Conservation (phyloP, 2,113 vertebrate species). For the Clarias batrachus region DNA sequence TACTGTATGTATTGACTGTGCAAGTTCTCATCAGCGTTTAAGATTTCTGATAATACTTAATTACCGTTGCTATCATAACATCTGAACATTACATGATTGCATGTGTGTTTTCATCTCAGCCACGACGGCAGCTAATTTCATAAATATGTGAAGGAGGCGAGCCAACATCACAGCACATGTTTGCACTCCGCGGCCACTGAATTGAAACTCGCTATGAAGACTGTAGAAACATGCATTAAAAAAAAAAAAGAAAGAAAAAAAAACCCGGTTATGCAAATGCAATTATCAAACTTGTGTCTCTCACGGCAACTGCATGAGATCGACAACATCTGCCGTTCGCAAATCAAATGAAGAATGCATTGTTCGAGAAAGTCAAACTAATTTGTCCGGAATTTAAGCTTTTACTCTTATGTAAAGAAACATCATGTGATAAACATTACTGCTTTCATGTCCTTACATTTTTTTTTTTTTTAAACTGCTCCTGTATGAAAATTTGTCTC, state of each 20-base stretch:
- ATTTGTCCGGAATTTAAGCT: conserved; percentile 10
- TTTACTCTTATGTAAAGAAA: neutral
- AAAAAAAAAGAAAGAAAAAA: conserved; percentile 49
- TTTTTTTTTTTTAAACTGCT: neutral
- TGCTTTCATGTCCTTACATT: neutral
- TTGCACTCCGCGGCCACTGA: conserved; percentile 60
- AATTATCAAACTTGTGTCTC: conserved; percentile 67
- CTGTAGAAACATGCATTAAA: conserved; percentile 52
- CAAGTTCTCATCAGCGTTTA: neutral
- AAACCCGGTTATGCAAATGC: conserved; percentile 72
- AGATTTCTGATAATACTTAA: conserved; percentile 27
- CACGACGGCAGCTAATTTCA: conserved; percentile 13
- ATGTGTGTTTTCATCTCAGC: conserved; percentile 30
- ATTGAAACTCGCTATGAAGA: conserved; percentile 62
- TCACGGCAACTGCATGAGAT: conserved; percentile 58
- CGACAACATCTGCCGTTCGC: conserved; percentile 66
- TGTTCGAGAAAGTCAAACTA: conserved; percentile 14
- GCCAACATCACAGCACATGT: conserved; percentile 59
- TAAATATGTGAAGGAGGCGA: conserved; percentile 30
- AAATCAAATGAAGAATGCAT: conserved; percentile 20
- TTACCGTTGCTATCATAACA: conserved; percentile 23
- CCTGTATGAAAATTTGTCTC: conserved; percentile 3
- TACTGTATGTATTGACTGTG: neutral
- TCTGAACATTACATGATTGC: conserved; percentile 24
- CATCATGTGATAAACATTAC: conserved; percentile 3